Evolutionary conservation across 2,888 invertebrate genomes (phyloP).

Genomic region (Pachymerium ferrugineum): DNA sequence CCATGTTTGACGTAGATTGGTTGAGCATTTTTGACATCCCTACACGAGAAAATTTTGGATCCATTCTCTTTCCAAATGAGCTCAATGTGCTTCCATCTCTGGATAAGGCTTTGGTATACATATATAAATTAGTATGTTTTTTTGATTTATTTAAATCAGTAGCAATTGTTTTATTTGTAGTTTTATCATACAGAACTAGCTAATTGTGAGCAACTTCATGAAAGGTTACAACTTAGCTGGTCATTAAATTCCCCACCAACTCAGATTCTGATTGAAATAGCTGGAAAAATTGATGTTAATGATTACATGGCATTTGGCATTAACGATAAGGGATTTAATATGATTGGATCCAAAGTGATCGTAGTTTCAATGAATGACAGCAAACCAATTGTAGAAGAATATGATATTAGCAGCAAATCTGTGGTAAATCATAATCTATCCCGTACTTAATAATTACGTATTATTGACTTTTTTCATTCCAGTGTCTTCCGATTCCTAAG

Average conservation of each 20-base stretch:
- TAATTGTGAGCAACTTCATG: slow-evolving; percentile 78
- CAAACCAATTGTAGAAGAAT: slow-evolving; percentile 71
- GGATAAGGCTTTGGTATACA: slow-evolving; percentile 53
- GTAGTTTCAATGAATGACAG: slow-evolving; percentile 67
- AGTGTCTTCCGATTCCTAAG: slow-evolving; percentile 28
- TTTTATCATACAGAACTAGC: slow-evolving; percentile 53
- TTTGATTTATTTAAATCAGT: neutral
- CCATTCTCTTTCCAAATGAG: slow-evolving; percentile 69
- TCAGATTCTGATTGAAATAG: slow-evolving; percentile 73
- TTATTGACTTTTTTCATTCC: neutral
- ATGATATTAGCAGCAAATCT: slow-evolving; percentile 74
- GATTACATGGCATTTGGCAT: slow-evolving; percentile 87
- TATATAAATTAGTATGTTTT: neutral
- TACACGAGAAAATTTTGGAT: slow-evolving; percentile 63
- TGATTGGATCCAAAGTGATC: slow-evolving; percentile 80
- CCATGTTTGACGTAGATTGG: slow-evolving; percentile 78
- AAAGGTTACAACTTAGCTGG: slow-evolving; percentile 77
- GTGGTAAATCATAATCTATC: slow-evolving; percentile 55
- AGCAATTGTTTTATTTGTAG: neutral
- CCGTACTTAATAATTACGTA: neutral
- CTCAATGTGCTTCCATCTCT: slow-evolving; percentile 83
- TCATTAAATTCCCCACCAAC: slow-evolving; percentile 71
- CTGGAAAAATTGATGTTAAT: slow-evolving; percentile 60
- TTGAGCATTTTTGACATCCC: slow-evolving; percentile 70
- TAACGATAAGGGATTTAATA: slow-evolving; percentile 65